These are phyloP conservation scores for Equus przewalskii DNA, from an alignment of 2,113 vertebrate species.

Conservation along the genomic window DNA sequence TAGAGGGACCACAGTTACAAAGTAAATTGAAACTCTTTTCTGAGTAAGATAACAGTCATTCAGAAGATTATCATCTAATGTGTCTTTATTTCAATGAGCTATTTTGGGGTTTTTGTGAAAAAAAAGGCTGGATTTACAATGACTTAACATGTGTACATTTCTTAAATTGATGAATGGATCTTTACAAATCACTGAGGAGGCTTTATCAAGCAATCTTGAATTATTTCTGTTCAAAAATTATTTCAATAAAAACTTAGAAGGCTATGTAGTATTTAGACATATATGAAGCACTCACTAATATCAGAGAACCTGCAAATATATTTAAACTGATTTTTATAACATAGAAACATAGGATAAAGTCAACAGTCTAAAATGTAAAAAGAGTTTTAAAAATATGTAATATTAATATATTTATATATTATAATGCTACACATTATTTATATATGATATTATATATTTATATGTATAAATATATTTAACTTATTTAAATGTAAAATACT, in stretches of 20 bases:
- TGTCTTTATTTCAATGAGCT: background rate
- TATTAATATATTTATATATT: no score
- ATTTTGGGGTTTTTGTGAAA: background rate
- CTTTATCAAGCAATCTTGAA: background rate
- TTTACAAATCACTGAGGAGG: background rate
- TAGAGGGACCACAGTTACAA: no score
- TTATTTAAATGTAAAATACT: background rate
- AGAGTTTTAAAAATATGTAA: no score
- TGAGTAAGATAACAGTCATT: background rate
- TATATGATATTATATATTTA: no score
- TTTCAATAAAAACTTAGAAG: background rate
- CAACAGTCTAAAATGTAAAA: background rate
- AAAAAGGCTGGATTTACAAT: background rate
- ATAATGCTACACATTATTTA: no score
- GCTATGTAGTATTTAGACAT: background rate
- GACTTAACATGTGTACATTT: background rate
- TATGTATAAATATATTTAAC: no score
- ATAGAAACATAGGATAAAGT: background rate
- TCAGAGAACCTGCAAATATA: background rate
- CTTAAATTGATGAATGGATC: background rate
- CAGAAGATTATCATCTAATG: background rate
- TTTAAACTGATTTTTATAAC: background rate
- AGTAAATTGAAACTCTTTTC: background rate
- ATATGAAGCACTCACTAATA: background rate
- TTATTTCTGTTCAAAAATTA: background rate